Evolutionary conservation across 2,113 vertebrate genomes (phyloP), one percentile per base, ranked within the genome.

Genomic region (Anser brachyrhynchus): DNA sequence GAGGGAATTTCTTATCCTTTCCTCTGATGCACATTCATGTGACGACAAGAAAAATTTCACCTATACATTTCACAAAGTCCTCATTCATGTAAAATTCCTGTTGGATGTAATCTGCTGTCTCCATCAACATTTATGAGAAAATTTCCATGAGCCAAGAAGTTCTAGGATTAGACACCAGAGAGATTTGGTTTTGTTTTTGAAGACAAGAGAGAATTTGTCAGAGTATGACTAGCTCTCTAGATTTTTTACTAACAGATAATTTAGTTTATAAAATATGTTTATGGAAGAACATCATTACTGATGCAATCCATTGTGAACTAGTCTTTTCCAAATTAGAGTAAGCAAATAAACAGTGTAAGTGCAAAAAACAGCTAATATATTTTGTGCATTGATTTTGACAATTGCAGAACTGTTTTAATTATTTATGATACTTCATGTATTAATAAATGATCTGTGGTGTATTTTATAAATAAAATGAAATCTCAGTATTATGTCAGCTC

Each of bases 391-490:
- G 87, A 87, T 91, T 95, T 94, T 75, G 74, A 97, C n/a, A 92
- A 66, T 93, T 96, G 74, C 76, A 91, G 72, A 57, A 46, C 35
- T 51, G 29, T 65, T 96, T 97, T 78, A 96, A 97, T 96, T 97
- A 94, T 97, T 96, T 96, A 97, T 94, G 71, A 59, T 84, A 51
- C 61, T 96, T 95, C 64, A 73, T 79, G 44, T 96, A 95, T 95
- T 96, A 95, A 89, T 92, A 96, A 97, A 93, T 67, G n/a, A 84
- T 79, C 87, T 95, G 95, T 87, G 95, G 96, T 90, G 55, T 78
- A 81, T 96, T 96, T 96, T 93, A 85, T 90, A 96, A 96, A 96
- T 87, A 96, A 96, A 95, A 96, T 95, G 83, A 97, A 95, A 92
- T 96, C 93, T 96, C 77, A 59, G 62, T 91, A 84, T 90, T 94